Evolutionary conservation across 2,797 vertebrate species (phyloP).

Genomic region (Thalassophryne amazonica): DNA sequence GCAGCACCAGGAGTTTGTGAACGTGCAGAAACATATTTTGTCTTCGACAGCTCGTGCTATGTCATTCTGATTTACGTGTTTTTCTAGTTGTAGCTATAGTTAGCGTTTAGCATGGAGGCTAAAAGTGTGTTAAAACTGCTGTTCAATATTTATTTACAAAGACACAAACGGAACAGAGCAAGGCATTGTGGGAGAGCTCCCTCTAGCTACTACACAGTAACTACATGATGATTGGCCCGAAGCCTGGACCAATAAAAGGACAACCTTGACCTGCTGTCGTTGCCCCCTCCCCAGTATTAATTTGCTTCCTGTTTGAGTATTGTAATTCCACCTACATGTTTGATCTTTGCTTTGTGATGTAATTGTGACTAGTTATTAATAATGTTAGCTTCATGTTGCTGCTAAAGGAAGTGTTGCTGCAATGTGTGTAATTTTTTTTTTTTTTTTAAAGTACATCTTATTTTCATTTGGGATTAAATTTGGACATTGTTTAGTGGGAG

Average conservation of each 20-base stretch:
- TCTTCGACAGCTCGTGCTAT: no score
- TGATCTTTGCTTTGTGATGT: constrained; percentile 30
- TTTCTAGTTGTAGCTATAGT: no score
- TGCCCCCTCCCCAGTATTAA: constrained; percentile 14
- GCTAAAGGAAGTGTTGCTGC: constrained; percentile 38
- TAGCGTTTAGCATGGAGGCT: no score
- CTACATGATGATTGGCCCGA: constrained; percentile 38
- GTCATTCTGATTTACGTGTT: no score
- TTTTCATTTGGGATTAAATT: no score
- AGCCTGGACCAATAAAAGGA: constrained; percentile 45
- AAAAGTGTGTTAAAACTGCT: no score
- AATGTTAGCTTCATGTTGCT: constrained; percentile 43
- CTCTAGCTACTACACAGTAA: background rate
- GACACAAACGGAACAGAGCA: constrained; percentile 1
- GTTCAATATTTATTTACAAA: no score
- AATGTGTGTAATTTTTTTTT: no score
- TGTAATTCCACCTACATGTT: constrained; percentile 35
- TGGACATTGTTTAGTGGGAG: no score
- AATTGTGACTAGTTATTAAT: constrained; percentile 18
- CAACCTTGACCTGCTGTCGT: constrained; percentile 51
- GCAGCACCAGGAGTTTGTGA: no score
- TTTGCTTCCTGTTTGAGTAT: constrained; percentile 22
- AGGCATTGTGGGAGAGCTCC: constrained; percentile 39
- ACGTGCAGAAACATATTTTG: no score
- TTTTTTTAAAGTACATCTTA: no score